Conservation (phyloP, 2,113 vertebrate genomes). For the Neotoma lepida region DNA sequence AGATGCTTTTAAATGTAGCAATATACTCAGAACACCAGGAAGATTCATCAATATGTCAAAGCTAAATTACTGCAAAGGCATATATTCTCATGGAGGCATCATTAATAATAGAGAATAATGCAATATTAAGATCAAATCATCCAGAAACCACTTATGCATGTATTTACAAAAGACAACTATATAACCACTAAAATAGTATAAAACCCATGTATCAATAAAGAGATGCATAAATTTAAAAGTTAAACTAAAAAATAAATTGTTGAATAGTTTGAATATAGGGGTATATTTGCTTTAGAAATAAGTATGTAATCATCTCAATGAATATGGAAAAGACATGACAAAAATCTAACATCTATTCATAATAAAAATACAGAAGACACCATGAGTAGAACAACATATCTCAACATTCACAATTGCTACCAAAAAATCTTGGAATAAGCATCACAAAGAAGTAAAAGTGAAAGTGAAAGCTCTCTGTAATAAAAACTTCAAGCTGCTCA, state of each 20-base stretch:
- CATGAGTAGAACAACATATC: background rate
- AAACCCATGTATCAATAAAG: background rate
- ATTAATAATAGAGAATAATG: background rate
- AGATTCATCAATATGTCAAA: background rate
- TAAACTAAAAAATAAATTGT: constrained; percentile 1
- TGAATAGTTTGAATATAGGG: background rate
- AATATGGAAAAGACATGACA: background rate
- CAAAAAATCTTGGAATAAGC: background rate
- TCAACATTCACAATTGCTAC: background rate
- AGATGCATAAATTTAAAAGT: background rate
- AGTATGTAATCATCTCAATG: background rate
- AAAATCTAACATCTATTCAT: background rate
- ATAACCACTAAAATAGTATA: background rate
- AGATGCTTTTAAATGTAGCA: background rate
- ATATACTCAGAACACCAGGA: background rate
- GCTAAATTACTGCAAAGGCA: background rate
- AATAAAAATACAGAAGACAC: background rate
- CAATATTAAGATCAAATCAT: background rate
- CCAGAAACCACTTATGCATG: background rate
- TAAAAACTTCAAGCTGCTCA: background rate
- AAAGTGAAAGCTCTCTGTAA: background rate
- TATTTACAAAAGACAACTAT: background rate
- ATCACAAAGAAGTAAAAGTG: background rate
- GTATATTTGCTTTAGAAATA: background rate
- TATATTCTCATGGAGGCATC: background rate